Base-by-base conservation (phyloP, 1,140 invertebrate species). In the Holcopasites calliopsidis region DNA sequence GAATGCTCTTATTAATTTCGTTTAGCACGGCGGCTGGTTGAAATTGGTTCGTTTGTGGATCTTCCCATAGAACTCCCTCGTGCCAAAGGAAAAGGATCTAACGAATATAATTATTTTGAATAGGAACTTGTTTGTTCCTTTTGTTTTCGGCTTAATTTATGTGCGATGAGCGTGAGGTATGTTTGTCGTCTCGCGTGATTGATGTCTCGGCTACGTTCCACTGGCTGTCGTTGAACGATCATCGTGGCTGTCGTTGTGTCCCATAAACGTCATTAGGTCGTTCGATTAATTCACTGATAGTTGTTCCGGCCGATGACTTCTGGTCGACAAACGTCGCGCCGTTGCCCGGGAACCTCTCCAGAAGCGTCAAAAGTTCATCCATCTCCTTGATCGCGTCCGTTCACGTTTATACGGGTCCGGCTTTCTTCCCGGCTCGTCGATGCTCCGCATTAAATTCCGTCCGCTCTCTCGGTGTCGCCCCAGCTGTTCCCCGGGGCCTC, bases 401-500 rank as follows among this genome's bases (percentile, higher is more conserved):
- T 64, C 80, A 60, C 70, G 77, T 79, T 81, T 79, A 75, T 75
- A 60, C 70, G 16, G 47, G 70, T 23, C 62, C 50, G 64, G 57
- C 50, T 42, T 54, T 66, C 69, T 55, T 31, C 57, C 38, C 42
- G 52, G 50, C 65, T 77, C 62, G 66, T 80, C 78, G 78, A 80
- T 77, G 66, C 16, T 26, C 55, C 61, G 73, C 73, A 60, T 82
- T 72, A 80, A 74, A 75, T 62, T 57, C 54, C 52, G 42, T 44
- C 33, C 55, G 70, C 65, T 71, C 70, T 71, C 47, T 35, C 21
- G 4, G 55, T 11, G 60, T 66, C 55, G 13, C 65, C 31, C 62
- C 31, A 28, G 58, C 54, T 49, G 61, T 42, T 38, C 50, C 31
- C 16, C 11, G 33, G n/a, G n/a, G n/a, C 44, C 16, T 7, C 8